Evolutionary conservation across 2,113 vertebrate species (phyloP), one percentile per base, ranked within the genome.

Genomic region (Pantherophis guttatus): DNA sequence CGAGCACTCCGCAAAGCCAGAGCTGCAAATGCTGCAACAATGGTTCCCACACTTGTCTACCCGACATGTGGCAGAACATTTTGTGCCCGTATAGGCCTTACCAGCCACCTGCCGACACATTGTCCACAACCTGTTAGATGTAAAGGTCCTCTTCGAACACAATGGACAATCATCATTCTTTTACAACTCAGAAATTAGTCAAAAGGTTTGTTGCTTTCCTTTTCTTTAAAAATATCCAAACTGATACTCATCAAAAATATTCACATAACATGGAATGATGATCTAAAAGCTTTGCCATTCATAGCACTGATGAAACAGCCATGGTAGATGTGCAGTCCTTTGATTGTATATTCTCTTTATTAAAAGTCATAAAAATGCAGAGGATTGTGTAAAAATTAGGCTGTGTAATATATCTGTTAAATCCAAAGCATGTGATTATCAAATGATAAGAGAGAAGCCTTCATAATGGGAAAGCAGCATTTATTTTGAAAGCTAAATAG

Each of bases 361-460:
- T 88, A 93, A 94, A 94, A 94, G 95, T 97, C 96, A 97, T 97
- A 95, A 97, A 97, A 96, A 97, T 94, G 95, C 39, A 90, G 96
- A 95, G 96, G 95, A 96, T 97, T 96, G 94, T 95, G 93, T 97
- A 95, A 0, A 62, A 3, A 92, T 95, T 88, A 96, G 94, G 87
- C 8, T 29, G 94, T 94, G 94, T 95, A 89, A 92, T 95, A 96
- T 97, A 94, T 93, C 95, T 94, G 94, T 92, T 97, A 97, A 96
- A 96, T 95, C 96, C 94, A 94, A 94, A 95, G 93, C 94, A 95
- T 50, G 96, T 91, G 96, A 96, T 96, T 95, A 97, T 95, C 96
- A 94, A 94, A 94, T 95, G 96, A 96, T 97, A 96, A 96, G 95
- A 94, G 95, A 58, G 33, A 95, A 6, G 91, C 93, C 92, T 94